Evolutionary conservation across 2,888 invertebrate genomes (phyloP).

Genomic region (Tenthredo notha): DNA sequence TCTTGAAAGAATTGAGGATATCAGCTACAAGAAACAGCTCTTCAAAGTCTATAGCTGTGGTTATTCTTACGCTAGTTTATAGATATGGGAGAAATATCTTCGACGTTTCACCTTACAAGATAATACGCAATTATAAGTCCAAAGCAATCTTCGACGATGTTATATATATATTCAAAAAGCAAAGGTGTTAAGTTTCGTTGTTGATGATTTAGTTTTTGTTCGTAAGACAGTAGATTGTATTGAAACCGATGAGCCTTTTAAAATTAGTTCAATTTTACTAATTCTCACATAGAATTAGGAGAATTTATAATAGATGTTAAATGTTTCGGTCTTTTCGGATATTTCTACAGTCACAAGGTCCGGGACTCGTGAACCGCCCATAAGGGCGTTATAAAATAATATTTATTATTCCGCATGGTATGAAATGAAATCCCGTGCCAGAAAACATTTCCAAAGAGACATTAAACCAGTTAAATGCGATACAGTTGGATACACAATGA

Average conservation of each 20-base stretch:
- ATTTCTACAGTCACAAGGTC: background rate
- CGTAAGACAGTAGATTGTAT: background rate
- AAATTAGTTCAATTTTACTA: background rate
- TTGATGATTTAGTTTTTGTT: background rate
- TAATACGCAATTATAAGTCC: background rate
- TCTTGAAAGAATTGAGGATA: background rate
- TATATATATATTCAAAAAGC: background rate
- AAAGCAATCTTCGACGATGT: background rate
- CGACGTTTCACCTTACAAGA: background rate
- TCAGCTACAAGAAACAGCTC: background rate
- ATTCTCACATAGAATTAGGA: background rate
- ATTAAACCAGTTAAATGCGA: background rate
- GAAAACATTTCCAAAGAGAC: conserved; percentile 26
- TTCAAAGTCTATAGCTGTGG: background rate
- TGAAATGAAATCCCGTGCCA: background rate
- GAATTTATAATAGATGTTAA: background rate
- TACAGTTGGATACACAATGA: background rate
- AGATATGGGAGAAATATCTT: background rate
- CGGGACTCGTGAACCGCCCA: background rate
- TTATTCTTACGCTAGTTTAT: background rate
- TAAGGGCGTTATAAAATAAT: background rate
- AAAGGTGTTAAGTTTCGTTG: background rate
- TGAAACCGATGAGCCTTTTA: background rate
- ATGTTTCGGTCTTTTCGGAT: too few species aligned
- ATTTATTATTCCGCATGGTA: background rate